phyloP scores from a whole-genome alignment of 2,113 vertebrate genomes.

The Silurus glanis region DNA sequence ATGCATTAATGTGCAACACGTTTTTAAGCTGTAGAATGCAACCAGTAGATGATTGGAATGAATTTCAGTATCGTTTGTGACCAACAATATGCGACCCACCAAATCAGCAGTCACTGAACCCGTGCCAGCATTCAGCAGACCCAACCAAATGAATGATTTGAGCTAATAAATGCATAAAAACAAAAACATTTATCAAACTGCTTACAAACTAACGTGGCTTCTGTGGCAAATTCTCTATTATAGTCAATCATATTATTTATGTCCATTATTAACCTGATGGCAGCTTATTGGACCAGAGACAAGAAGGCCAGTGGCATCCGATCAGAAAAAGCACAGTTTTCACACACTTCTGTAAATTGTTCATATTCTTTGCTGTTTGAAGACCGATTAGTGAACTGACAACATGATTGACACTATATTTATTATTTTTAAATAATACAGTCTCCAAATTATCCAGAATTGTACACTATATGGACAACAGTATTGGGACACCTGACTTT shows the following conservation, averaged over 20 bases:
- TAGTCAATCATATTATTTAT: background rate
- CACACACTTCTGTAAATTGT: background rate
- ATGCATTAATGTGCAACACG: background rate
- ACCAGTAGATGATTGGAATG: background rate
- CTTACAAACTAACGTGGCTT: background rate
- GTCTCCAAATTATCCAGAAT: background rate
- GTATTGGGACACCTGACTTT: no score
- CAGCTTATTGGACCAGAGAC: background rate
- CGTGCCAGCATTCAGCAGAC: background rate
- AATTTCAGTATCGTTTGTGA: background rate
- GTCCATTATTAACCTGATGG: background rate
- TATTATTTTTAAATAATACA: no score
- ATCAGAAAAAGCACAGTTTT: background rate
- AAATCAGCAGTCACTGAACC: background rate
- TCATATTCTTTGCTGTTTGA: background rate
- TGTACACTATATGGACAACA: no score
- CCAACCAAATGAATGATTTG: background rate
- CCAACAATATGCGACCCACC: background rate
- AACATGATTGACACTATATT: background rate
- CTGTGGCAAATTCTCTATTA: no score
- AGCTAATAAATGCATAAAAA: no score
- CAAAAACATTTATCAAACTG: background rate
- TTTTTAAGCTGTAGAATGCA: background rate
- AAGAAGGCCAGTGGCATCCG: background rate
- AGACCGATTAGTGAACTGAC: background rate